Conservation (phyloP, 2,797 vertebrate genomes). For the Ciconia nigra region DNA sequence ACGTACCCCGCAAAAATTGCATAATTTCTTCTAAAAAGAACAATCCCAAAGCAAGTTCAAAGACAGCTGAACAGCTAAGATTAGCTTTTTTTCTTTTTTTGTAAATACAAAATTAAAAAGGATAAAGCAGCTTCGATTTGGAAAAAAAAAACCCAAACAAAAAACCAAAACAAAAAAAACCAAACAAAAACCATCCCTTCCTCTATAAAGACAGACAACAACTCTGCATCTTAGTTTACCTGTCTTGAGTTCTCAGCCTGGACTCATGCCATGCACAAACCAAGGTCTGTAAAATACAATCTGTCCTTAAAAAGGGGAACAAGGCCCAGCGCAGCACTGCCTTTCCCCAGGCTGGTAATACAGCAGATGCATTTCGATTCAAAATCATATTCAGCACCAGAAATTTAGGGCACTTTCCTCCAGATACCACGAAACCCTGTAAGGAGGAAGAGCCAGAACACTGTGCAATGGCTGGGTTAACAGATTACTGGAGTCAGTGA, state of each 20-base stretch:
- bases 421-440: neutral
- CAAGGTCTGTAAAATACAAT: neutral
- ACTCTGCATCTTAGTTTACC: neutral
- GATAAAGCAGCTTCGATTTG: slow-evolving; percentile 64
- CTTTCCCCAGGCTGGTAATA: neutral
- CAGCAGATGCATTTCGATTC: neutral
- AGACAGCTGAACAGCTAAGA: neutral
- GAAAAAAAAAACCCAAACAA: neutral
- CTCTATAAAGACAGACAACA: neutral
- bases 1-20: neutral
- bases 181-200: neutral
- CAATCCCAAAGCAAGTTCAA: slow-evolving; percentile 32
- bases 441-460: neutral
- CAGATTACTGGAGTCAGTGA: neutral
- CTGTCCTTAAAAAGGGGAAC: neutral
- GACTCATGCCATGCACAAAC: neutral
- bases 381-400: slow-evolving; percentile 37
- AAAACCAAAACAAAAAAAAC: neutral
- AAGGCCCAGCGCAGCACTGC: neutral
- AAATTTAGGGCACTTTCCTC: neutral
- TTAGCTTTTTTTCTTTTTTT: neutral
- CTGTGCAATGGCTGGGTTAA: neutral
- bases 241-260: neutral
- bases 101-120: slow-evolving; percentile 69
- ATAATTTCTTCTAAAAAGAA: slow-evolving; percentile 29